Conservation (phyloP, 23 tunicate species). For the Clavelina lepadiformis region DNA sequence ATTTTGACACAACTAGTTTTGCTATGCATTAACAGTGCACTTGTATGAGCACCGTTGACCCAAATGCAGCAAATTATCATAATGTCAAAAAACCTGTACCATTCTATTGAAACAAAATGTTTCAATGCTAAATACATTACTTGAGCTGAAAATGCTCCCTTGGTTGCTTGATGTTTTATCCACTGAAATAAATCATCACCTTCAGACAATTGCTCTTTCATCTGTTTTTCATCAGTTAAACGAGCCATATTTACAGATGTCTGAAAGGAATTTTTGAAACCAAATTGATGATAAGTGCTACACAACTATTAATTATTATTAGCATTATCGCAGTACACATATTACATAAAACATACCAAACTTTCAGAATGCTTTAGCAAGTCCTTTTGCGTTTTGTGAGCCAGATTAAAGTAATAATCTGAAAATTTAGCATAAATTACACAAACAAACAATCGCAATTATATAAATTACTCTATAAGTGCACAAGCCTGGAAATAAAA, state of each 20-base stretch:
- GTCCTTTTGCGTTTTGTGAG: constrained; percentile 80
- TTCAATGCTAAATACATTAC: too few relatives aligned
- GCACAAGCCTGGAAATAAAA: too few relatives aligned
- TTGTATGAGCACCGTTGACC: too few relatives aligned
- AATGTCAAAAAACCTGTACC: too few relatives aligned
- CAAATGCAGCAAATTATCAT: too few relatives aligned
- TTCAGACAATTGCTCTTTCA: constrained; percentile 66
- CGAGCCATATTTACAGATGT: constrained; percentile 57
- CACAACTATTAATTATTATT: background rate
- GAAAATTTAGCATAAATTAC: too few relatives aligned
- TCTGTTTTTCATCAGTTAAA: constrained; percentile 66
- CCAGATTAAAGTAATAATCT: constrained; percentile 80
- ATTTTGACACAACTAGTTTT: too few relatives aligned
- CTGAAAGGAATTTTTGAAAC: constrained; percentile 14
- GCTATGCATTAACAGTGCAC: too few relatives aligned
- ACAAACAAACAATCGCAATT: too few relatives aligned
- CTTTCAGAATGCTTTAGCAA: constrained; percentile 44
- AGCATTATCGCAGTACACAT: background rate
- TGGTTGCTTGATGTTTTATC: constrained; percentile 81
- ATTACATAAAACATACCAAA: constrained; percentile 25
- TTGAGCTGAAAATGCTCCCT: constrained; percentile 79
- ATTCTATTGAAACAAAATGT: too few relatives aligned
- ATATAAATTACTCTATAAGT: too few relatives aligned
- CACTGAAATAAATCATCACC: constrained; percentile 86
- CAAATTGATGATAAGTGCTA: background rate